Conservation (phyloP, 2,113 vertebrate genomes). For the Sceloporus undulatus region DNA sequence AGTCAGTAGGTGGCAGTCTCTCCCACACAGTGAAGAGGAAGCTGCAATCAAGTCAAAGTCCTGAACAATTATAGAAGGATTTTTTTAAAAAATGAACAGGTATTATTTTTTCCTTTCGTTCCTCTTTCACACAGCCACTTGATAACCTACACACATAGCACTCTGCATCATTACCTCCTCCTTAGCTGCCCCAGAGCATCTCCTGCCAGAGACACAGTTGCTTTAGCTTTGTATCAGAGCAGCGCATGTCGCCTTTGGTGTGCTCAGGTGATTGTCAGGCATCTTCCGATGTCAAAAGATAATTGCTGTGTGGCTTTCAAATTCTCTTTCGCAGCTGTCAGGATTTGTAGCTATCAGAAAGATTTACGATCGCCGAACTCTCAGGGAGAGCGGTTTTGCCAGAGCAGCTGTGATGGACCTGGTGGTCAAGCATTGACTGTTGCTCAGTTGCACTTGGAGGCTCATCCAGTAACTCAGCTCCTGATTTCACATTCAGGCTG, state of each 20-base stretch:
- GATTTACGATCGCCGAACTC: conserved; percentile 5
- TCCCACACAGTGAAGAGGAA: no score
- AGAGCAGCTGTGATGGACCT: background rate
- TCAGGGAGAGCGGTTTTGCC: background rate
- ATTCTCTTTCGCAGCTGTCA: conserved; percentile 16
- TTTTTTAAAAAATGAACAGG: background rate
- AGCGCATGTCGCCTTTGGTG: background rate
- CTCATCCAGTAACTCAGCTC: background rate
- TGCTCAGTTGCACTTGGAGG: no score
- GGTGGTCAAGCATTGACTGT: background rate
- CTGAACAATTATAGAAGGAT: background rate
- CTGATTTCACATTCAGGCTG: conserved; percentile 3
- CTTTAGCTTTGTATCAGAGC: background rate
- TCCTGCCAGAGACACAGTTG: conserved; percentile 1
- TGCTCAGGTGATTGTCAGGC: conserved; percentile 14
- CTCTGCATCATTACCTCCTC: background rate
- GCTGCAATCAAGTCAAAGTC: no score
- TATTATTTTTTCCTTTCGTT: background rate
- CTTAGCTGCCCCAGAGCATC: background rate
- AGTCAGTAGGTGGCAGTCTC: no score
- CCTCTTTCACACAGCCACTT: background rate
- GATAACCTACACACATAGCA: background rate
- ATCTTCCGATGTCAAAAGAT: conserved; percentile 15
- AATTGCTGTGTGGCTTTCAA: conserved; percentile 29
- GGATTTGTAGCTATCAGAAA: conserved; percentile 14